Evolutionary conservation across 2,888 invertebrate species (phyloP).

Genomic region (Pammene aurita): DNA sequence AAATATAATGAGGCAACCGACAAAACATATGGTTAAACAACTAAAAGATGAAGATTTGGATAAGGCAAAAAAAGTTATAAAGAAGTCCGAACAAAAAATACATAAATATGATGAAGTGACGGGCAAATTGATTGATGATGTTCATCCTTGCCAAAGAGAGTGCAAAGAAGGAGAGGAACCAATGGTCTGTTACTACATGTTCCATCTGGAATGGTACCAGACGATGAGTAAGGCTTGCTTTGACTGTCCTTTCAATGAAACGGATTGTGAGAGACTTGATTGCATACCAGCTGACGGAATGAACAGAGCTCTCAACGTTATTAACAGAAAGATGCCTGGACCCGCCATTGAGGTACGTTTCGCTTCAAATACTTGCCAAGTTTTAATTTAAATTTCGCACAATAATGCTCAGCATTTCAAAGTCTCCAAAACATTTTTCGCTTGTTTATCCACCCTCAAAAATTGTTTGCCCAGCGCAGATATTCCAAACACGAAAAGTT

Average conservation of each 20-base stretch:
- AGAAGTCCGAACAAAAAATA: constrained; percentile 62
- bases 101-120: constrained; percentile 76
- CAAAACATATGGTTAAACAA: constrained; percentile 53
- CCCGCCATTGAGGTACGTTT: constrained; percentile 89
- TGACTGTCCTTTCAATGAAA: constrained; percentile 88
- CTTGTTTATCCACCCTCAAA: constrained; percentile 31
- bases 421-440: constrained; percentile 27
- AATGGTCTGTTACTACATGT: constrained; percentile 88
- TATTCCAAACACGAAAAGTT: constrained; percentile 34
- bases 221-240: constrained; percentile 95
- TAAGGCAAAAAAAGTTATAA: constrained; percentile 51
- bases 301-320: constrained; percentile 87
- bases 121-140: constrained; percentile 70
- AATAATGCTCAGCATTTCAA: constrained; percentile 27
- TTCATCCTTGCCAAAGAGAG: constrained; percentile 86
- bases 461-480: constrained; percentile 36
- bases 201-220: constrained; percentile 91
- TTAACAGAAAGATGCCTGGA: constrained; percentile 94
- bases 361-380: constrained; percentile 25
- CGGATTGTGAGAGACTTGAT: constrained; percentile 90
- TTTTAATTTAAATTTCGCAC: constrained; percentile 36
- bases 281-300: constrained; percentile 94
- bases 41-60: constrained; percentile 50
- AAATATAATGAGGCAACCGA: constrained; percentile 46
- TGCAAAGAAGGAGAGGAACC: constrained; percentile 84